A percentile compares a stretch with the other conserved stretches of the same genome.
phyloP scores from a whole-genome alignment of 37 sponge, comb jelly and placozoan species.

The Spongilla lacustris region DNA sequence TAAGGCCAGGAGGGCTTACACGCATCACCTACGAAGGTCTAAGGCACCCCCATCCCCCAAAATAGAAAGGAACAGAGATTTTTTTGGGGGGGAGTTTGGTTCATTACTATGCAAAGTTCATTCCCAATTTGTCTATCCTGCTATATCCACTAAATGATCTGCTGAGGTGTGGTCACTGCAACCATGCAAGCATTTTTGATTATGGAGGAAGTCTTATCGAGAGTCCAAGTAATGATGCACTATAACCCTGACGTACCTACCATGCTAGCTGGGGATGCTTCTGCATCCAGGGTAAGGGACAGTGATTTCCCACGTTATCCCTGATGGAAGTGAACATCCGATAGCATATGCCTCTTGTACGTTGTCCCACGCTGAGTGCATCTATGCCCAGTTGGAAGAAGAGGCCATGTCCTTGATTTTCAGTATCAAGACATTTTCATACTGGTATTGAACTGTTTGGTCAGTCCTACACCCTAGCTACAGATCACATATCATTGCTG shows the following conservation, averaged over 20 bases:
- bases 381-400: conserved; percentile 22
- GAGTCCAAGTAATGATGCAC: conserved; percentile 33
- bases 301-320: conserved; percentile 40
- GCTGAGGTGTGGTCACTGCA: conserved; percentile 31
- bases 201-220: neutral
- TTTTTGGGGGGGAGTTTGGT: conserved; percentile 32
- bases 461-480: conserved; percentile 28
- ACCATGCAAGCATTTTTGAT: conserved; percentile 8
- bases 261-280: conserved; percentile 39
- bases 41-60: conserved; percentile 26
- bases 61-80: conserved; percentile 40
- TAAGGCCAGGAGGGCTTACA: conserved; percentile 32
- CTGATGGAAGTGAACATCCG: conserved; percentile 47
- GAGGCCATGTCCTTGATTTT: conserved; percentile 10
- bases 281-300: conserved; percentile 52
- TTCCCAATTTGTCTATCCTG: conserved; percentile 32
- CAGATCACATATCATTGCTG: conserved; percentile 45
- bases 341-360: conserved; percentile 46
- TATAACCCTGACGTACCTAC: conserved; percentile 36
- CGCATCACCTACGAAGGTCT: conserved; percentile 18
- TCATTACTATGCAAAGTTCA: too few relatives aligned
- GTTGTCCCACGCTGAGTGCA: conserved; percentile 3
- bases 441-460: conserved; percentile 79
- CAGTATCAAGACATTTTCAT: conserved; percentile 35
- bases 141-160: conserved; percentile 35